These are phyloP conservation scores for Troides helena DNA, from an alignment of 2,888 invertebrate species.

Conservation along the genomic window DNA sequence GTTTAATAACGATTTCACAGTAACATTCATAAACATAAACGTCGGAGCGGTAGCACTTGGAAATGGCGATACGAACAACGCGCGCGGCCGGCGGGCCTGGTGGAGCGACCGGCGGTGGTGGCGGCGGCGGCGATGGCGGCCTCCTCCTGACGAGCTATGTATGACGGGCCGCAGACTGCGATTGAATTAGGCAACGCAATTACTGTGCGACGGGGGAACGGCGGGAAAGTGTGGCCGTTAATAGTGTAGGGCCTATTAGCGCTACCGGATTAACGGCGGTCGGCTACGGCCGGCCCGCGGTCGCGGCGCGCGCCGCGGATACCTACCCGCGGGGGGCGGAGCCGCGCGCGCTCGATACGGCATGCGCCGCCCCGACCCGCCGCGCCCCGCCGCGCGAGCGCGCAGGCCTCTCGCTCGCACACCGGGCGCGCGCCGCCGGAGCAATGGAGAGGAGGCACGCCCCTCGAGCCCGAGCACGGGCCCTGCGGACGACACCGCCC, in stretches of 20 bases:
- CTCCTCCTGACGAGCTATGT: conserved; percentile 32
- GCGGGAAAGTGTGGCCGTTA: conserved; percentile 63
- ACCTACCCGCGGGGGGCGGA: conserved; percentile 56
- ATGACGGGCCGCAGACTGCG: conserved; percentile 36
- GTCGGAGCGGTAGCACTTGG: conserved; percentile 14
- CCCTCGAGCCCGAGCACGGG: conserved; percentile 41
- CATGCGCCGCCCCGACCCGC: conserved; percentile 4
- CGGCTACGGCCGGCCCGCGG: conserved; percentile 67
- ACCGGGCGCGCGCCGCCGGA: conserved; percentile 24
- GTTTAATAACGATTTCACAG: not conserved
- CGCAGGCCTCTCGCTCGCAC: conserved; percentile 46
- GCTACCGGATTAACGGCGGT: conserved; percentile 74
- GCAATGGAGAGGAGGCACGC: conserved; percentile 50
- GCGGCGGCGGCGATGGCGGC: not conserved
- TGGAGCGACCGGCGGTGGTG: too few species aligned
- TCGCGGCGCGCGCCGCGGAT: conserved; percentile 50
- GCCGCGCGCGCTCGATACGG: conserved; percentile 65
- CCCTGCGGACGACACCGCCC: conserved; percentile 57
- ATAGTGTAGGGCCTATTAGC: conserved; percentile 65
- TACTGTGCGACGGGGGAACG: conserved; percentile 55
- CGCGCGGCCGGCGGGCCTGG: conserved; percentile 12
- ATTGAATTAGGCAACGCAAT: conserved; percentile 40
- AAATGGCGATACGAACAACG: conserved; percentile 10
- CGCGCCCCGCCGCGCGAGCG: conserved; percentile 31
- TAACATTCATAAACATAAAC: conserved; percentile 20